phyloP scores from a whole-genome alignment of 1,140 invertebrate species.

The Cataglyphis hispanica region DNA sequence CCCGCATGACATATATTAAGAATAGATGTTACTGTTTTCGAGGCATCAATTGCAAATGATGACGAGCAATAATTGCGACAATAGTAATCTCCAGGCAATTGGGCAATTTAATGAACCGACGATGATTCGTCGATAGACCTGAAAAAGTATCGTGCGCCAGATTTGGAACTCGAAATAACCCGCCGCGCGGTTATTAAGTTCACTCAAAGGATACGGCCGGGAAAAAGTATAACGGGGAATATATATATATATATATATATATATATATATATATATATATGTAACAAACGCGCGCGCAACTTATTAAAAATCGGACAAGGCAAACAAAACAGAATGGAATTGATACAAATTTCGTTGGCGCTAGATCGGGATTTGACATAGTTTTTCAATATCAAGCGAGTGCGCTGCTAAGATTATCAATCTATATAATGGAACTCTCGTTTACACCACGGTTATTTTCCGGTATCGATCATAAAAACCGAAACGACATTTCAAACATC shows the following conservation, averaged over 20 bases:
- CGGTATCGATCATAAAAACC: constrained; percentile 48
- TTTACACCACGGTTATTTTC: constrained; percentile 34
- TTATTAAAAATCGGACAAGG: constrained; percentile 36
- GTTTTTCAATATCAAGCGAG: constrained; percentile 18
- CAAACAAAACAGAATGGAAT: constrained; percentile 48
- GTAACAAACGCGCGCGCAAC: constrained; percentile 27
- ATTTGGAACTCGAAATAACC: constrained; percentile 55
- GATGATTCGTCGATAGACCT: constrained; percentile 68
- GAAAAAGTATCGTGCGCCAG: constrained; percentile 60
- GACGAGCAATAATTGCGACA: constrained; percentile 74
- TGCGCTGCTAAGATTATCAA: constrained; percentile 12
- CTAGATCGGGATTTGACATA: constrained; percentile 34
- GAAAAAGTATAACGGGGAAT: constrained; percentile 34
- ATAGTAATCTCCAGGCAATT: constrained; percentile 70
- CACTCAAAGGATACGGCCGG: constrained; percentile 18
- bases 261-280: neutral
- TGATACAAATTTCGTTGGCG: constrained; percentile 26
- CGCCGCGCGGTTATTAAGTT: constrained; percentile 59
- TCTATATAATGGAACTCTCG: constrained; percentile 52
- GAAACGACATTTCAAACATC: constrained; percentile 19
- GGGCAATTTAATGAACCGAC: constrained; percentile 71
- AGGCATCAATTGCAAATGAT: constrained; percentile 75
- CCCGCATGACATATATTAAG: constrained; percentile 21
- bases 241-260: neutral
- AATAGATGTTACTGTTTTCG: constrained; percentile 67